Evolutionary conservation across 2,888 invertebrate species (phyloP).

Genomic region (Heterodera filipjevi): DNA sequence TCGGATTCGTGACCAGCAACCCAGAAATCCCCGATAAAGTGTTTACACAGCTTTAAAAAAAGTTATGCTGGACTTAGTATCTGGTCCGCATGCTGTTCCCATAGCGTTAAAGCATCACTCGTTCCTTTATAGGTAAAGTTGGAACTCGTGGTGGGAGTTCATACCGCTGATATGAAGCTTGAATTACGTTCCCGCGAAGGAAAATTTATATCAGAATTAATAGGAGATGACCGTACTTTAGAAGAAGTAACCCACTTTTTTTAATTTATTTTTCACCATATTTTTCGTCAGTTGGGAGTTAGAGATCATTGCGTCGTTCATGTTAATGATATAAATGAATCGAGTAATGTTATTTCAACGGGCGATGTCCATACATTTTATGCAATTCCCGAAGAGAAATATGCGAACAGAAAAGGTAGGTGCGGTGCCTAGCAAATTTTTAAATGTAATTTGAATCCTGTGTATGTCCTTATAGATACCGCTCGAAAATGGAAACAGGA

Average conservation of each 20-base stretch:
- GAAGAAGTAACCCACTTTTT: constrained; percentile 3
- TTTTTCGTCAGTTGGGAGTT: constrained; percentile 26
- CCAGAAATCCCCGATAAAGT: too few species aligned
- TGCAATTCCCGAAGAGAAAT: constrained; percentile 34
- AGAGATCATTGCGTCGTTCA: constrained; percentile 26
- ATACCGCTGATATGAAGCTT: constrained; percentile 33
- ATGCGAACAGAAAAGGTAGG: constrained; percentile 30
- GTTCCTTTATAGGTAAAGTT: constrained; percentile 33
- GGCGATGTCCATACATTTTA: constrained; percentile 4
- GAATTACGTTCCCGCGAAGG: constrained; percentile 28
- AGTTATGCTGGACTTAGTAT: too few species aligned
- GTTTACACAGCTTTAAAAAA: too few species aligned
- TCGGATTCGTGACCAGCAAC: too few species aligned
- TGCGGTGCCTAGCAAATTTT: neutral
- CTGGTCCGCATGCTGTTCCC: too few species aligned
- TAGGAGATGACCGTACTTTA: constrained; percentile 32
- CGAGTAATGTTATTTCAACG: neutral
- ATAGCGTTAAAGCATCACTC: too few species aligned
- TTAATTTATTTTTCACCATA: neutral
- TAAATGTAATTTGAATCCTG: too few species aligned
- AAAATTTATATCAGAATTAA: constrained; percentile 29
- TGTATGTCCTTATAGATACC: constrained; percentile 25
- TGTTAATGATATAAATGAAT: constrained; percentile 17
- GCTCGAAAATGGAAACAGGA: constrained; percentile 35
- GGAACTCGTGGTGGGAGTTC: constrained; percentile 34